phyloP scores from a whole-genome alignment of 2,113 vertebrate species.

The Misgurnus mizolepis region DNA sequence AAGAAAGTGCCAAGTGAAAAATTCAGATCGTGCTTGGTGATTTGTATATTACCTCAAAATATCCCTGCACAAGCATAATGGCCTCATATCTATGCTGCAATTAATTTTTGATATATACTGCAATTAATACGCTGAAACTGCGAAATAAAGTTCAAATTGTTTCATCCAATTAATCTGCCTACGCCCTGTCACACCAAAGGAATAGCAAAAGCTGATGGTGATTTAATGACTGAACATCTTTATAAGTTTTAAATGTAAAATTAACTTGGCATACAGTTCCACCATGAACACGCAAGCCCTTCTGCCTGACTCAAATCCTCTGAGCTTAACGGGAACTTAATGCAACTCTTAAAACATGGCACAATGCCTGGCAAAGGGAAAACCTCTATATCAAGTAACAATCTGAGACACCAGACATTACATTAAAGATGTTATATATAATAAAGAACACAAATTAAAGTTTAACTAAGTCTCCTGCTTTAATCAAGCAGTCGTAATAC shows the following conservation, averaged over 20 bases:
- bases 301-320: background rate
- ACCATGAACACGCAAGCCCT: background rate
- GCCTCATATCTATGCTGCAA: background rate
- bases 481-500: background rate
- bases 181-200: background rate
- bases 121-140: background rate
- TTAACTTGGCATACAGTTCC: background rate
- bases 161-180: background rate
- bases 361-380: background rate
- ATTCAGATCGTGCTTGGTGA: conserved; percentile 4
- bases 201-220: background rate
- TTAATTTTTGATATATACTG: background rate
- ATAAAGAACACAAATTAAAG: too few species aligned
- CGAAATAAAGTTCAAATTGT: background rate
- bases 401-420: too few species aligned
- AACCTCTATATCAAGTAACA: too few species aligned
- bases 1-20: background rate
- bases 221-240: background rate
- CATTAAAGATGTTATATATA: too few species aligned
- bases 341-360: background rate
- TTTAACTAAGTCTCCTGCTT: too few species aligned
- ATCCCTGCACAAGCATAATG: background rate
- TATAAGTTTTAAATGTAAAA: background rate
- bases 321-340: too few species aligned
- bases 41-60: background rate